Conservation (phyloP, 2,888 invertebrate genomes). For the Neoascia interrupta region DNA sequence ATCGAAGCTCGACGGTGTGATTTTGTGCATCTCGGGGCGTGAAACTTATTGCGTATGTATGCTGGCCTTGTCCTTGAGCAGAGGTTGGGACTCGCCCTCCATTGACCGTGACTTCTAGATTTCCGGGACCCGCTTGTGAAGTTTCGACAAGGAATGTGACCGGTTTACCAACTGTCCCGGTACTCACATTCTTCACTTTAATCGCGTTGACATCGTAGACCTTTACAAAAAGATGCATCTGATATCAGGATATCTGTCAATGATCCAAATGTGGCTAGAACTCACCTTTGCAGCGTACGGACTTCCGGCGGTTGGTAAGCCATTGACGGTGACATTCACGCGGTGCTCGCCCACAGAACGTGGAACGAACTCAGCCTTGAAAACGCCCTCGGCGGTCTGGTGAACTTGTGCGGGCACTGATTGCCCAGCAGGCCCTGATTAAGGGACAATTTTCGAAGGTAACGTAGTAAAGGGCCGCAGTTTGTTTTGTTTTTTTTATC, state of each 20-base stretch:
- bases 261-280: neutral
- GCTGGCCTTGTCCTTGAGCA: slow-evolving; percentile 97
- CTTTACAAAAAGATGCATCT: slow-evolving; percentile 75
- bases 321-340: slow-evolving; percentile 91
- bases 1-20: slow-evolving; percentile 96
- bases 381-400: slow-evolving; percentile 89
- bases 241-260: neutral
- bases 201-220: slow-evolving; percentile 97
- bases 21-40: slow-evolving; percentile 94
- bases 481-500: slow-evolving; percentile 50
- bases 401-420: slow-evolving; percentile 94
- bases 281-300: slow-evolving; percentile 93
- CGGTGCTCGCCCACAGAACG: slow-evolving; percentile 94
- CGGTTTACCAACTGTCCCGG: slow-evolving; percentile 92
- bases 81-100: slow-evolving; percentile 98
- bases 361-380: slow-evolving; percentile 95
- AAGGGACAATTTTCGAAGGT: slow-evolving; percentile 14
- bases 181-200: slow-evolving; percentile 94
- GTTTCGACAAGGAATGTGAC: slow-evolving; percentile 98
- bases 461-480: too few relatives aligned
- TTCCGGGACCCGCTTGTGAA: slow-evolving; percentile 98
- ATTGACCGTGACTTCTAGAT: slow-evolving; percentile 98
- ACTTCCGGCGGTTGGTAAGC: slow-evolving; percentile 91
- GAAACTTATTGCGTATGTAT: slow-evolving; percentile 97
- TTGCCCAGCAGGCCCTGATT: slow-evolving; percentile 92